Conservation (phyloP, 2,888 invertebrate genomes). For the Microplitis deprimator region DNA sequence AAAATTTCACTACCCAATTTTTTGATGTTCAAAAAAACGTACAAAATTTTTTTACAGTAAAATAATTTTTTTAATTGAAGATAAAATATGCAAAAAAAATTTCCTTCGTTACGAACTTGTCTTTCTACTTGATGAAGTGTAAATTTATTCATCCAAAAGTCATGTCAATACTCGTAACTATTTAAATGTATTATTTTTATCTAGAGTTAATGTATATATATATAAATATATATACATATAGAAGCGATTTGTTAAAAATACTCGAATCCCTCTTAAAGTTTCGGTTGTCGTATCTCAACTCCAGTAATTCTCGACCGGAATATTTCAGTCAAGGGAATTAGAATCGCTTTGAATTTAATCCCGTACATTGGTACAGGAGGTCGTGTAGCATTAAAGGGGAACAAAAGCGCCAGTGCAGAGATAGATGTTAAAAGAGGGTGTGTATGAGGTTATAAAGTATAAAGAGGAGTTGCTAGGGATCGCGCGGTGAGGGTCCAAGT, state of each 20-base stretch:
- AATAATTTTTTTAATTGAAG: neutral
- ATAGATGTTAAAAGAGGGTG: neutral
- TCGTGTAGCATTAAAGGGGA: conserved; percentile 5
- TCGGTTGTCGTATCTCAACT: neutral
- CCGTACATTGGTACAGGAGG: neutral
- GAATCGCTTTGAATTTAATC: conserved; percentile 27
- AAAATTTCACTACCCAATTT: too few species aligned
- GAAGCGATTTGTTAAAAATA: conserved; percentile 1
- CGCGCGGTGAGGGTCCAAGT: neutral
- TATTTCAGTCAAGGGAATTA: conserved; percentile 9
- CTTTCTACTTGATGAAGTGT: conserved; percentile 57
- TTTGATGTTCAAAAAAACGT: too few species aligned
- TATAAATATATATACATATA: neutral
- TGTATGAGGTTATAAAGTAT: neutral
- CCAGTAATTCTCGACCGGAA: conserved; percentile 6
- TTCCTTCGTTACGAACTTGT: conserved; percentile 49
- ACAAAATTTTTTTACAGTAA: neutral
- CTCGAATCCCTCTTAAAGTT: neutral
- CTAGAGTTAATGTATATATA: neutral
- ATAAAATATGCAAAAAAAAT: neutral
- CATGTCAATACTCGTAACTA: conserved; percentile 34
- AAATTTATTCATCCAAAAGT: conserved; percentile 48
- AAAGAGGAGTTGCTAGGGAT: conserved; percentile 2
- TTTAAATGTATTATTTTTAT: conserved; percentile 15
- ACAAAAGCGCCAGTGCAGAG: conserved; percentile 12